phyloP scores from a whole-genome alignment of 2,888 invertebrate species.

The Heliconius aoede region DNA sequence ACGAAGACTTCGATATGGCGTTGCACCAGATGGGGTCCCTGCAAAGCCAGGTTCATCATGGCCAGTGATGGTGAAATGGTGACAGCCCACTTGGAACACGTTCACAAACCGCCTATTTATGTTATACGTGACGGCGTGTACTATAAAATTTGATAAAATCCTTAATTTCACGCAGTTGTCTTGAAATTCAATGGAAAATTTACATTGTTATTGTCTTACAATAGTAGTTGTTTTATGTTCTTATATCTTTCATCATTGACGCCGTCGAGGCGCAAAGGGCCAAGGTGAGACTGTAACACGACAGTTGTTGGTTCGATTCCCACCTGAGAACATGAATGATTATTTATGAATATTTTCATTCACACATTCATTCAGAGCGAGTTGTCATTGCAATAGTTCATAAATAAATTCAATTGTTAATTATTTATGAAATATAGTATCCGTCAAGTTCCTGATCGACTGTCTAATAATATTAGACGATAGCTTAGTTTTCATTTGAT shows the following conservation, averaged over 20 bases:
- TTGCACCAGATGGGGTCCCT: constrained; percentile 51
- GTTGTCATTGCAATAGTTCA: no score
- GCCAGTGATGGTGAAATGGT: constrained; percentile 38
- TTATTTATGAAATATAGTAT: not conserved
- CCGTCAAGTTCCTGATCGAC: not conserved
- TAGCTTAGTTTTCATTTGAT: no score
- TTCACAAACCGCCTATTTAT: constrained; percentile 48
- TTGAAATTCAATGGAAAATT: no score
- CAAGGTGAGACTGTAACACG: not conserved
- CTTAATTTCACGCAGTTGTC: not conserved
- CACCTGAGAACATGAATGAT: not conserved
- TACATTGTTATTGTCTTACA: no score
- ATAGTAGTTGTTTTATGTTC: no score
- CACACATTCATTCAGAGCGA: no score
- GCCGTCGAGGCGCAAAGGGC: not conserved
- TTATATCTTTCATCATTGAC: not conserved
- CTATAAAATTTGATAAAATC: constrained; percentile 5
- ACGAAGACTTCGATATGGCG: constrained; percentile 50
- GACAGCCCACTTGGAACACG: constrained; percentile 45
- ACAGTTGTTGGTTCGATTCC: not conserved
- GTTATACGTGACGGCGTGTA: constrained; percentile 45
- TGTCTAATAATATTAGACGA: no score
- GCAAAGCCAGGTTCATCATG: constrained; percentile 51
- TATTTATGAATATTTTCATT: not conserved
- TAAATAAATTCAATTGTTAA: no score